Evolutionary conservation across 2,888 invertebrate species (phyloP), one percentile per base, ranked within the genome.

Genomic region (Apodemia duryi): DNA sequence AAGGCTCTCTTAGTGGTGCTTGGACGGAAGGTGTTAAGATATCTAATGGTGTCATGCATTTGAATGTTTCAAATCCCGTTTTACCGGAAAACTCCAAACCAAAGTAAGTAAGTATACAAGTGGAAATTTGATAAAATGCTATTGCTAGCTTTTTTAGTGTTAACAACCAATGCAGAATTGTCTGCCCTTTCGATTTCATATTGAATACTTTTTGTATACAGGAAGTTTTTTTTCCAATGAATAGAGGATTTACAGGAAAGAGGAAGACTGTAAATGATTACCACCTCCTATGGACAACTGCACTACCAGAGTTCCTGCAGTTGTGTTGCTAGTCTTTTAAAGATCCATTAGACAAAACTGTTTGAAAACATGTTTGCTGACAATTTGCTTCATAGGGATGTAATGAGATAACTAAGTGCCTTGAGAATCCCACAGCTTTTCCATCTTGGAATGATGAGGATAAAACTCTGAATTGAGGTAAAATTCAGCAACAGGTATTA

Each of bases 21-120:
- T 95, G 96, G 95, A 95, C 95, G 54, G 96, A 96, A 70, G 96
- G 95, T 1, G 94, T 97, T 13, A 96, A 96, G 86, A 95, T 98
- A 68, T 91, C 93, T 13, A 95, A 94, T 64, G 97, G 96, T 0
- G 93, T 94, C 0, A 93, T 96, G 81, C 93, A 94, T 61, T 88
- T 95, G 49, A 95, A 94, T 74, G 93, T 94, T 43, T 91, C 93
- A 0, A 94, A 92, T 75, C 91, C 93, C 0, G 93, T 89, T 63
- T 89, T 92, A 28, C 93, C 94, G 32, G 78, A 82, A 49, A 93
- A 93, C 75, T 85, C 92, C 3, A 93, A 92, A 77, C 94, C 95
- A 41, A 93, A 88, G 94, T 95, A 46, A 46, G 46, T 46, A 46
- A 46, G 46, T 46, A 46, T 46, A 46, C 13, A 46, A 46, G 46